Conservation (phyloP, 2,888 invertebrate species). For the Macrophya alboannulata region DNA sequence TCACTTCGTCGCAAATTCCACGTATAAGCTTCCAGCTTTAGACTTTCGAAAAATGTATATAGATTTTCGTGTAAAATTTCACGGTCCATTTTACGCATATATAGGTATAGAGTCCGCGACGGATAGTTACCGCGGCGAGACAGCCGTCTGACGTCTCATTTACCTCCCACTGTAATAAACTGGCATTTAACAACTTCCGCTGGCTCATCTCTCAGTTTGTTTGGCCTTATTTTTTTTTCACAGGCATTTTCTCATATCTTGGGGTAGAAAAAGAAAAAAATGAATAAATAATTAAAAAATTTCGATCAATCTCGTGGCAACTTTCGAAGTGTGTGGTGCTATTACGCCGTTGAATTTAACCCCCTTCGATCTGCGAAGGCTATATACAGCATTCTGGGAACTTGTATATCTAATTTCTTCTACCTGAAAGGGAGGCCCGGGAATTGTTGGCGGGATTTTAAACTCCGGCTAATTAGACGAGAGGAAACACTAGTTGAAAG, state of each 20-base stretch:
- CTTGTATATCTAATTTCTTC: background rate
- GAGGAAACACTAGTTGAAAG: constrained; percentile 74
- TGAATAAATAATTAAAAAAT: background rate
- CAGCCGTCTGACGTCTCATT: constrained; percentile 71
- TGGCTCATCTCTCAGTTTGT: constrained; percentile 60
- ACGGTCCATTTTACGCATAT: background rate
- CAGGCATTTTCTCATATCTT: background rate
- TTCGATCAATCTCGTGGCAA: background rate
- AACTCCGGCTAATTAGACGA: constrained; percentile 76
- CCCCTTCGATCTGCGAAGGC: background rate
- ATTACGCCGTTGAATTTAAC: background rate
- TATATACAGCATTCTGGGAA: constrained; percentile 1
- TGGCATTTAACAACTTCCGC: constrained; percentile 75
- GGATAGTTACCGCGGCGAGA: constrained; percentile 48
- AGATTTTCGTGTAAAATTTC: too few relatives aligned
- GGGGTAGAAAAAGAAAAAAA: background rate
- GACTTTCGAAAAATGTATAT: too few relatives aligned
- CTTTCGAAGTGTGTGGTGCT: background rate
- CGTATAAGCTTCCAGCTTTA: too few relatives aligned
- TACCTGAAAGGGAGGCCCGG: constrained; percentile 6
- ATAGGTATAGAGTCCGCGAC: background rate
- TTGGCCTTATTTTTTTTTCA: constrained; percentile 43
- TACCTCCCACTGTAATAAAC: constrained; percentile 77
- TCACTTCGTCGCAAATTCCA: too few relatives aligned
- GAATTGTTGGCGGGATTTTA: constrained; percentile 4